Conservation (phyloP, 2,113 vertebrate species). For the Genyomyrus donnyi region DNA sequence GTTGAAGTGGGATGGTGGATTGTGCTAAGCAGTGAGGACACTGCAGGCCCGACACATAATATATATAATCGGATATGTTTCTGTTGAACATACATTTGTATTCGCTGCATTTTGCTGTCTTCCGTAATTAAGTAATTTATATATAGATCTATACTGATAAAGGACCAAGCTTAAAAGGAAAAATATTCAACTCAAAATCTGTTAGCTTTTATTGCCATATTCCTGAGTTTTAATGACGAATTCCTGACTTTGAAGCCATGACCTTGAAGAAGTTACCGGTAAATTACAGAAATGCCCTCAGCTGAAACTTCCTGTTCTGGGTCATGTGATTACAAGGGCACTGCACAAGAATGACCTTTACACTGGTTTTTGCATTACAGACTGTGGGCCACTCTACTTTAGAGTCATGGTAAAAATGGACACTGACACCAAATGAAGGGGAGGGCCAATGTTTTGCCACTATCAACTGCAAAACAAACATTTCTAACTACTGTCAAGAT, state of each 20-base stretch:
- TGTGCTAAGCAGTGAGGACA: background rate
- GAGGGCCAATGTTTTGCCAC: background rate
- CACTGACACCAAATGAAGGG: background rate
- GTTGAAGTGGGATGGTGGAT: background rate
- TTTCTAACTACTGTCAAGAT: background rate
- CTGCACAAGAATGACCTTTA: constrained; percentile 6
- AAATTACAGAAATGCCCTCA: background rate
- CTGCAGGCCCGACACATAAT: background rate
- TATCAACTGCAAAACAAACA: background rate
- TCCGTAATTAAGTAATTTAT: background rate
- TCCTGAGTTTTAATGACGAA: background rate
- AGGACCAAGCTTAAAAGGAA: background rate
- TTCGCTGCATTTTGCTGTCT: background rate
- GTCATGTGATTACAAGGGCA: constrained; percentile 3
- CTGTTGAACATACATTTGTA: background rate
- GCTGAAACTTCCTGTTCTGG: background rate
- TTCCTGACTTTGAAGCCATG: background rate
- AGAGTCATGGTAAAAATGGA: background rate
- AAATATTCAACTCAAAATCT: background rate
- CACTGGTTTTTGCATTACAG: background rate
- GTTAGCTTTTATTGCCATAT: background rate
- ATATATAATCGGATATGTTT: background rate
- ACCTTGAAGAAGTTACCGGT: background rate
- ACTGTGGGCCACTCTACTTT: background rate
- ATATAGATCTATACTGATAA: background rate